A percentile compares a stretch with the other conserved stretches of the same genome.
Evolutionary conservation across 2,888 invertebrate species (phyloP).

Genomic region (Xestia ashworthii): DNA sequence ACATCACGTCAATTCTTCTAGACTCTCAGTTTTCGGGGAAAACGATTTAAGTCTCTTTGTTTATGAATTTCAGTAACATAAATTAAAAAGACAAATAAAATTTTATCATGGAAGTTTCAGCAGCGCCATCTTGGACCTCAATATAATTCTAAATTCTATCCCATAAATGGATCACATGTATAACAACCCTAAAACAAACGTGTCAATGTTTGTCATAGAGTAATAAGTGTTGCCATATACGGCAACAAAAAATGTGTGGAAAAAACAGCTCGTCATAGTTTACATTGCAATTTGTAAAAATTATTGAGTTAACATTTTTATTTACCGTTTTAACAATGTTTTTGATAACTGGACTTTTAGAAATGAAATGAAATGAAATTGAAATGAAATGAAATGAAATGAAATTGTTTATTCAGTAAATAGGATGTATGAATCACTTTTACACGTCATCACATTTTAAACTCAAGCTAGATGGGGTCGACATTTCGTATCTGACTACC

Average conservation of each 20-base stretch:
- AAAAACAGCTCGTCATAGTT: background rate
- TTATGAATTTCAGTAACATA: background rate
- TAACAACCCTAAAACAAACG: background rate
- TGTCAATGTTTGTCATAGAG: conserved; percentile 10
- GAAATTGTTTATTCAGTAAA: too few species aligned
- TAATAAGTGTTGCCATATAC: conserved; percentile 10
- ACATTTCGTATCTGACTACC: too few species aligned
- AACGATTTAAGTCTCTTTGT: background rate
- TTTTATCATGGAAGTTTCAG: background rate
- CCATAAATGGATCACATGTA: background rate
- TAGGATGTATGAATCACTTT: too few species aligned
- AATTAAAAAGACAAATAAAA: background rate
- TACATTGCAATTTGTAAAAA: conserved; percentile 13
- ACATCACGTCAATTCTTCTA: background rate
- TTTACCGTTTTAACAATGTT: conserved; percentile 35
- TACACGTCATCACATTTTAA: too few species aligned
- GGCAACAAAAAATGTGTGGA: background rate
- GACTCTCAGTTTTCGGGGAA: background rate
- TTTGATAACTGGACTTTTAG: background rate
- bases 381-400: too few species aligned
- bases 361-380: too few species aligned
- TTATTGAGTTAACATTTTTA: conserved; percentile 14
- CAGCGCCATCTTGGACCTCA: background rate
- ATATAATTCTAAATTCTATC: background rate
- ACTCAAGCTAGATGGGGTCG: too few species aligned